Evolutionary conservation across 2,113 vertebrate genomes (phyloP).

Genomic region (Xiphias gladius): DNA sequence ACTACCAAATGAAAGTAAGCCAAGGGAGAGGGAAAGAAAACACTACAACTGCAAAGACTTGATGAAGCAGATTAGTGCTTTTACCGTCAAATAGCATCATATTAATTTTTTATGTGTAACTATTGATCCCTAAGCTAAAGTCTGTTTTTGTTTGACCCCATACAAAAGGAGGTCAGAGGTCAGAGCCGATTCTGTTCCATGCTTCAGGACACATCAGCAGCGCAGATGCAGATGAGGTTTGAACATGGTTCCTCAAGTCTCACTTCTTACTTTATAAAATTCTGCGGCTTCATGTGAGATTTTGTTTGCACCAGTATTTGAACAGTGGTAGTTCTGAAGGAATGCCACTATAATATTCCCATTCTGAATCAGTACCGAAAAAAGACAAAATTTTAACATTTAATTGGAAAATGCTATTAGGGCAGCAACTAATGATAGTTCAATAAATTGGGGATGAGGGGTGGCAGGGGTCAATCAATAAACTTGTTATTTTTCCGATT

Average conservation of each 20-base stretch:
- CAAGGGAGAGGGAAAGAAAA: conserved; percentile 5
- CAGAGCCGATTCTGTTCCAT: conserved; percentile 18
- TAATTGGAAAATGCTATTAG: not conserved
- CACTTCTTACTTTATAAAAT: not conserved
- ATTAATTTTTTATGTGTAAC: conserved; percentile 1
- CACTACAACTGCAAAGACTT: not conserved
- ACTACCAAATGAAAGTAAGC: conserved; percentile 12
- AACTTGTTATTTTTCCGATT: not conserved
- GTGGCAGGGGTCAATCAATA: too few species aligned
- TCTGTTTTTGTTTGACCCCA: not conserved
- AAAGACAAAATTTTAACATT: not conserved
- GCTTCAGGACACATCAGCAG: not conserved
- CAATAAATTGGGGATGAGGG: too few species aligned
- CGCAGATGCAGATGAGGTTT: not conserved
- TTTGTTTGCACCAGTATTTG: not conserved
- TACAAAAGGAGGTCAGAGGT: conserved; percentile 27
- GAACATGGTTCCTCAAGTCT: not conserved
- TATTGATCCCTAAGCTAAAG: conserved; percentile 9
- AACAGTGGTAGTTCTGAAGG: not conserved
- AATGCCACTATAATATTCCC: not conserved
- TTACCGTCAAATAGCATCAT: not conserved
- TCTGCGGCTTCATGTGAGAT: not conserved
- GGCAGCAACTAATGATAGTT: not conserved
- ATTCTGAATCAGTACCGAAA: not conserved
- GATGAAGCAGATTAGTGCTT: not conserved